These are phyloP conservation scores for Hoplodrina ambigua DNA, from an alignment of 2,888 invertebrate species.

Conservation along the genomic window DNA sequence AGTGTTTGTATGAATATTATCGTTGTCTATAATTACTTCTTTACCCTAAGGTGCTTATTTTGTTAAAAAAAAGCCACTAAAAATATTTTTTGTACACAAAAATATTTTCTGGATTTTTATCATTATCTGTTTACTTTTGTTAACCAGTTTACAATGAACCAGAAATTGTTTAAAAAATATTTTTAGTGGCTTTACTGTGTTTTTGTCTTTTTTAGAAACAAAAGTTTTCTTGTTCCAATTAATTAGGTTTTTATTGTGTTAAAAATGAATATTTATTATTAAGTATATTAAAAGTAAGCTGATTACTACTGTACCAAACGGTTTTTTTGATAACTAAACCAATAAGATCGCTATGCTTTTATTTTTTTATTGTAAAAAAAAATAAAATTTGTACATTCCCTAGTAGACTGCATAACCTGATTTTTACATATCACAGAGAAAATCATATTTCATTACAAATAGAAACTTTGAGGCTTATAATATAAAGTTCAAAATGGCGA, in stretches of 20 bases:
- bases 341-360: not conserved
- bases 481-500: conserved; percentile 13
- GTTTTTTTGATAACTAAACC: conserved; percentile 5
- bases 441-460: conserved; percentile 36
- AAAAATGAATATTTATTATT: conserved; percentile 17
- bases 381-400: conserved; percentile 16
- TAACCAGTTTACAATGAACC: not conserved
- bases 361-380: conserved; percentile 10
- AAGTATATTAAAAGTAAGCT: not conserved
- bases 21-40: conserved; percentile 16
- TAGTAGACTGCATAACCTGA: conserved; percentile 47
- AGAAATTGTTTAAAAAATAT: conserved; percentile 2
- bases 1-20: conserved; percentile 20
- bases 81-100: conserved; percentile 20
- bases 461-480: conserved; percentile 26
- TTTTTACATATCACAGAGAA: conserved; percentile 59
- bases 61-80: conserved; percentile 34
- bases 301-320: not conserved
- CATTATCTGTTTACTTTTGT: no score
- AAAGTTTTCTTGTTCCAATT: conserved; percentile 29
- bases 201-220: conserved; percentile 1
- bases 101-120: no score
- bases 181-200: conserved; percentile 26
- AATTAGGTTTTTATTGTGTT: conserved; percentile 27
- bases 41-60: conserved; percentile 59